Percentiles rank a stretch among this genome's conserved stretches.
These are phyloP conservation scores for Argyrosomus japonicus DNA, from an alignment of 2,113 vertebrate genomes.

Conservation along the genomic window DNA sequence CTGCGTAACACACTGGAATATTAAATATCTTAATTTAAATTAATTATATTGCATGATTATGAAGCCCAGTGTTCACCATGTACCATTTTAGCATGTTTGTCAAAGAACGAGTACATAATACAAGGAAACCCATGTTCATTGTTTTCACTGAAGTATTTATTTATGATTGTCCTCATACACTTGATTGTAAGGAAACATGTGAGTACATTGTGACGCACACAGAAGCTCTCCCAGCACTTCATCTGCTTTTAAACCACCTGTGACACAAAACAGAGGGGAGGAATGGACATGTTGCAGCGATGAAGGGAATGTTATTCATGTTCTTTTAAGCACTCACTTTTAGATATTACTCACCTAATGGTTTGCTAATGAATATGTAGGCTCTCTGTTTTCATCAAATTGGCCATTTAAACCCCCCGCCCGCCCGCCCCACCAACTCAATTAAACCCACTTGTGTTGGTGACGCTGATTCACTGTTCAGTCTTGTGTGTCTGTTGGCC, in stretches of 20 bases:
- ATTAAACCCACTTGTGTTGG: conserved; percentile 15
- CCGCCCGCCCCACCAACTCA: background rate
- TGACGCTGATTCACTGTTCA: conserved; percentile 8
- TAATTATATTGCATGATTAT: too few relatives aligned
- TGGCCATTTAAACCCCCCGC: background rate
- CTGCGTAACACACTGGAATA: too few relatives aligned
- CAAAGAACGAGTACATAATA: background rate
- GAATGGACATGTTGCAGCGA: background rate
- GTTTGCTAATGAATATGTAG: conserved; percentile 31
- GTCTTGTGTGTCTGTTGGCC: background rate
- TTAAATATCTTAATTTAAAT: too few relatives aligned
- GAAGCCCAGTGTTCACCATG: background rate
- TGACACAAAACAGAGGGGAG: background rate
- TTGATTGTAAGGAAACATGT: background rate
- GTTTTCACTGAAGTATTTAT: background rate
- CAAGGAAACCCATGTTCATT: background rate
- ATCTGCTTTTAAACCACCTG: conserved; percentile 4
- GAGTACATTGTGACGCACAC: background rate
- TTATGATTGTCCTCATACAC: background rate
- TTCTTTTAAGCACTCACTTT: background rate
- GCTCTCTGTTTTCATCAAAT: conserved; percentile 22
- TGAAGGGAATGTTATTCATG: background rate
- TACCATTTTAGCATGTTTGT: background rate
- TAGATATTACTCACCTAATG: conserved; percentile 35
- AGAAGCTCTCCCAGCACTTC: background rate